Percentiles rank a stretch among this genome's conserved stretches.
Evolutionary conservation across 2,888 invertebrate genomes (phyloP).

Genomic region (Stegophylla sp.): DNA sequence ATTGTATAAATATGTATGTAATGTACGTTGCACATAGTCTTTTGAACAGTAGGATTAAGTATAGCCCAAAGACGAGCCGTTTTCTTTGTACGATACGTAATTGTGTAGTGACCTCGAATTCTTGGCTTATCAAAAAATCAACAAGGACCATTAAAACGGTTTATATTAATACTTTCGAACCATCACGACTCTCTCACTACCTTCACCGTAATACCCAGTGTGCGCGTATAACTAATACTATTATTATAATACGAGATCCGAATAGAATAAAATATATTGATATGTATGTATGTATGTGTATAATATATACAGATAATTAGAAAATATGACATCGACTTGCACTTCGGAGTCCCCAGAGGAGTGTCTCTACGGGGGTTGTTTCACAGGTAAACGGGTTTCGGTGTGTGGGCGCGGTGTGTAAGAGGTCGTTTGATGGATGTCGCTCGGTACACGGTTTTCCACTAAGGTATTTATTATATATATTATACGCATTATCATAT

Average conservation of each 20-base stretch:
- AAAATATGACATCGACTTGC: constrained; percentile 1
- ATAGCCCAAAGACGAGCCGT: not conserved
- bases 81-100: not conserved
- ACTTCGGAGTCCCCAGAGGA: constrained; percentile 10
- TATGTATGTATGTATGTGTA: not conserved
- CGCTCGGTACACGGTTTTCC: constrained; percentile 44
- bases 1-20: not conserved
- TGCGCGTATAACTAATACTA: not conserved
- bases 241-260: not conserved
- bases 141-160: not conserved
- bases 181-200: not conserved
- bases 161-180: not conserved
- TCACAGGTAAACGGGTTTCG: constrained; percentile 3
- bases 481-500: not conserved
- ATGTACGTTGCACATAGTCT: not conserved
- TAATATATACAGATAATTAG: not conserved
- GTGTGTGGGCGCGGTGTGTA: not conserved
- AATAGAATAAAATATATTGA: not conserved
- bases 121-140: constrained; percentile 30
- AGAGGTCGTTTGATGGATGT: constrained; percentile 31
- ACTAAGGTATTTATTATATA: constrained; percentile 17
- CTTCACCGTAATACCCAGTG: not conserved
- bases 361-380: not conserved
- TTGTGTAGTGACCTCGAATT: constrained; percentile 23
- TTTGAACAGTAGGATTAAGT: not conserved